A percentile compares a stretch with the other conserved stretches of the same genome.
phyloP scores from a whole-genome alignment of 2,797 vertebrate genomes.

The Serranus cabrilla region DNA sequence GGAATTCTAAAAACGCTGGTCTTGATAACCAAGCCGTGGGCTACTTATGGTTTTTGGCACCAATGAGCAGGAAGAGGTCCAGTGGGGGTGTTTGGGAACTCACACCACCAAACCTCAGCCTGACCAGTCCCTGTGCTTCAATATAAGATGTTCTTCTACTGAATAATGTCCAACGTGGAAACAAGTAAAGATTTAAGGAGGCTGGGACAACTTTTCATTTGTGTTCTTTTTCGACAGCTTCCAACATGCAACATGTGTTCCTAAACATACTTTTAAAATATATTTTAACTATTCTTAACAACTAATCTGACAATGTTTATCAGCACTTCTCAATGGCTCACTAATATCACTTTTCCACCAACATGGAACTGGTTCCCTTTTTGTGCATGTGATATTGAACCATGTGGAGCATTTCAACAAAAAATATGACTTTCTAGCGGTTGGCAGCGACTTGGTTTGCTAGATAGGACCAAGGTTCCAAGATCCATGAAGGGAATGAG shows the following conservation, averaged over 20 bases:
- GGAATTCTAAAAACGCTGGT: slow-evolving; percentile 48
- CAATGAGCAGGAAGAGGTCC: slow-evolving; percentile 18
- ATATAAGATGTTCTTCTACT: too few relatives aligned
- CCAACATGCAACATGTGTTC: not conserved
- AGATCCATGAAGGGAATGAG: too few relatives aligned
- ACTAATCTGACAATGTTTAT: not conserved
- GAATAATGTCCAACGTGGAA: too few relatives aligned
- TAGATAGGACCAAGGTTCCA: too few relatives aligned
- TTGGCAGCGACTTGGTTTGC: too few relatives aligned
- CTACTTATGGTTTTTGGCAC: slow-evolving; percentile 55
- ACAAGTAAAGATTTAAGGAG: not conserved
- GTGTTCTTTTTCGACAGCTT: not conserved
- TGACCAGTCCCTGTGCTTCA: not conserved
- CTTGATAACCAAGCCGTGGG: slow-evolving; percentile 34
- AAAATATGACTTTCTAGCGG: too few relatives aligned
- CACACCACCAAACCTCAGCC: slow-evolving; percentile 7
- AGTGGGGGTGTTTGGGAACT: not conserved
- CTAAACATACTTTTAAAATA: not conserved
- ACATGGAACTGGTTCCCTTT: too few relatives aligned
- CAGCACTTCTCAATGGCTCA: not conserved
- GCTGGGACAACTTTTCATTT: not conserved
- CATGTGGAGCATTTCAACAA: too few relatives aligned
- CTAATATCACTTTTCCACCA: too few relatives aligned
- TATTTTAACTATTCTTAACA: not conserved
- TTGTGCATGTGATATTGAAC: too few relatives aligned